phyloP scores from a whole-genome alignment of 2,888 invertebrate species.

The Steromphala cineraria region DNA sequence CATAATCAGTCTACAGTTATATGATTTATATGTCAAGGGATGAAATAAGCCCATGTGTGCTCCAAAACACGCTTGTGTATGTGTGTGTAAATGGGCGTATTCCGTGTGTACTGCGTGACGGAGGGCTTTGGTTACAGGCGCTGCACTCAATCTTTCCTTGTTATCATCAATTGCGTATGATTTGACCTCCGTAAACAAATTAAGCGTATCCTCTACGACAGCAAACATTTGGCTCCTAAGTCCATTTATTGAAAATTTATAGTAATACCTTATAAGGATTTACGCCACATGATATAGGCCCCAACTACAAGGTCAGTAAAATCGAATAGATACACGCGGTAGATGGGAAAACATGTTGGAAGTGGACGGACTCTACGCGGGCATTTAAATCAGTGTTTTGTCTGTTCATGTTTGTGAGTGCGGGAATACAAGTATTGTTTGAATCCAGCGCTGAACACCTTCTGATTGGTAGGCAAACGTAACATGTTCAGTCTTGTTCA shows the following conservation, averaged over 20 bases:
- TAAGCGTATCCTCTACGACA: neutral
- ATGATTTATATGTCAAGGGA: neutral
- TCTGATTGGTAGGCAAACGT: neutral
- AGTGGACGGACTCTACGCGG: neutral
- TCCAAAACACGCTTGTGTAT: neutral
- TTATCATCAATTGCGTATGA: neutral
- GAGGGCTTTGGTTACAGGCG: neutral
- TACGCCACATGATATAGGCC: too few species aligned
- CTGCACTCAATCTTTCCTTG: neutral
- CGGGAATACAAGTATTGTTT: constrained; percentile 1
- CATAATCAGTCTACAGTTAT: neutral
- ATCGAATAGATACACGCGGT: too few species aligned
- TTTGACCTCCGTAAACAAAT: constrained; percentile 5
- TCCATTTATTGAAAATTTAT: too few species aligned
- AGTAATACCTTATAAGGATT: too few species aligned
- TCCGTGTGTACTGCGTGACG: neutral
- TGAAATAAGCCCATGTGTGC: neutral
- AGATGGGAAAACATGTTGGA: neutral
- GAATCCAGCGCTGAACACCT: neutral
- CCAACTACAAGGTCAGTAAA: too few species aligned
- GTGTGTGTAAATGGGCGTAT: neutral
- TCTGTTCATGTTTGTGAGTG: constrained; percentile 5
- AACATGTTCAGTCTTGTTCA: neutral
- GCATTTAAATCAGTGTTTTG: constrained; percentile 7
- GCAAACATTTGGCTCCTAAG: too few species aligned